Evolutionary conservation across 2,113 vertebrate species (phyloP).

Genomic region (Daubentonia madagascariensis): DNA sequence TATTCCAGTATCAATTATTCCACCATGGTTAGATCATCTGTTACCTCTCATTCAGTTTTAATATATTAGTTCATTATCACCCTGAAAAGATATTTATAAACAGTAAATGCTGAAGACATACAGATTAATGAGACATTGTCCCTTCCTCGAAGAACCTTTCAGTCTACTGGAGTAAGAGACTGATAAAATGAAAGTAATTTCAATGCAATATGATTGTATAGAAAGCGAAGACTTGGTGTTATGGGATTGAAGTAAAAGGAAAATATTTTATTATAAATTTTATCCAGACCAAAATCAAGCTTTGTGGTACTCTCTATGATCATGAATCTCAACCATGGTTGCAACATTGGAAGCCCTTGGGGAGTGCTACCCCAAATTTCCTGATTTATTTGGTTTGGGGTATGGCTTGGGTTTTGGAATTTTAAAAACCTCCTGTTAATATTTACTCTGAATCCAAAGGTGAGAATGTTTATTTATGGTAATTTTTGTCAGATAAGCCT

Average conservation of each 20-base stretch:
- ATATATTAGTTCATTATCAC: conserved; percentile 16
- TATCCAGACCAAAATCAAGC: not conserved
- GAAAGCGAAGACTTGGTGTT: not conserved
- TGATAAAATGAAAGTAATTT: not conserved
- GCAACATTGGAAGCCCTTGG: not conserved
- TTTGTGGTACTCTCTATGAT: not conserved
- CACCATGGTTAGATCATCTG: not conserved
- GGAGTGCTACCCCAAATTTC: not conserved
- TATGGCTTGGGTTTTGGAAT: not conserved
- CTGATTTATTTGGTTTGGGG: not conserved
- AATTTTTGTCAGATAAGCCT: not conserved
- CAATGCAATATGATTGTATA: not conserved
- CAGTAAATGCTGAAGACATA: not conserved
- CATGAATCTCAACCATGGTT: not conserved
- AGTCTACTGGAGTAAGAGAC: not conserved
- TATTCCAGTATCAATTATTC: not conserved
- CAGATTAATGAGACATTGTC: not conserved
- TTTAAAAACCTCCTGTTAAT: not conserved
- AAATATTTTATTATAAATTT: not conserved
- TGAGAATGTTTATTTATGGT: not conserved
- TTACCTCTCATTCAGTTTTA: conserved; percentile 15
- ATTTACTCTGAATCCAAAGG: not conserved
- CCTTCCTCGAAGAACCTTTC: not conserved
- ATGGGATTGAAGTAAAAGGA: not conserved
- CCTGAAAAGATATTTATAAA: not conserved